Base-by-base conservation (phyloP, 2,113 vertebrate species). In the Synchiropus splendidus region DNA sequence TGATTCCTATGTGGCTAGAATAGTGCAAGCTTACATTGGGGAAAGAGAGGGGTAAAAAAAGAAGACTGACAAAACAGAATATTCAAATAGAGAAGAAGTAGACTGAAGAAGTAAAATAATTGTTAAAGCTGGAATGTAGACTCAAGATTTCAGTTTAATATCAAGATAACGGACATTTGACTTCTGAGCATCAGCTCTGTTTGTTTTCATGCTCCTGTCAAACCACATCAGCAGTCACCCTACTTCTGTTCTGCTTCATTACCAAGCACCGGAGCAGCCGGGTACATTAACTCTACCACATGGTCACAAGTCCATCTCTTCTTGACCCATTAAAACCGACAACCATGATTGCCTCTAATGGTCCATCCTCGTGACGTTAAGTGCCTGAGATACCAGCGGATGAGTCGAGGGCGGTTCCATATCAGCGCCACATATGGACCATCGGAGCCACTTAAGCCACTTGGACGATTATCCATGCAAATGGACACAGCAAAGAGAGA, bases 271-370 rank as follows among this genome's bases (percentile, higher is more conserved):
- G 40, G 34, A 67, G 50, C 54, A 62, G 50, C 58, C 40, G 1
- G 4, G 42, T 45, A 49, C 67, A 72, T 72, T 52, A 72, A 74
- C 65, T 68, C 54, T 32, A 62, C 58, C 54, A 50, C 39, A 37
- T 5, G 41, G 45, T 64, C 60, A 43, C 39, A 52, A 49, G 54
- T 67, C 64, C 60, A 70, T 74, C 54, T 65, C 56, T 16, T 38
- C 68, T 58, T 18, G 15, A 70, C 38, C 58, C 73, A 67, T 74
- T 78, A 64, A 57, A 73, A 71, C 36, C 17, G 58, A 58, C 60
- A 53, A 49, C 27, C 46, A 62, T 61, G 66, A 76, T 75, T 72
- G 67, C 60, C 50, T 57, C 62, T 80, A 80, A 78, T 80, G 73
- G 64, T 39, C 32, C 39, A 58, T 39, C 39, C 51, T 10, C 14